phyloP scores from a whole-genome alignment of 2,113 vertebrate genomes.

The Octodon degus region DNA sequence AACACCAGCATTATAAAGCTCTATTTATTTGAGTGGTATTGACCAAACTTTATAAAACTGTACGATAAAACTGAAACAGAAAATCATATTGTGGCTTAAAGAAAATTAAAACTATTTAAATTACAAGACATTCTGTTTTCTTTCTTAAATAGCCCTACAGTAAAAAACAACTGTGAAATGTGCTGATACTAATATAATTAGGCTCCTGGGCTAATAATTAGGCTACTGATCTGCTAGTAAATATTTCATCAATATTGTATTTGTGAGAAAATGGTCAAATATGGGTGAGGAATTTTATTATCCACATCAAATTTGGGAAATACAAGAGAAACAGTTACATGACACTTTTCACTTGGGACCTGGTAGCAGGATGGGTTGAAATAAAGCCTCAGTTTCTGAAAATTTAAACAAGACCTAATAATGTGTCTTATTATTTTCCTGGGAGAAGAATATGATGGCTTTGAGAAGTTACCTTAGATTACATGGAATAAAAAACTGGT shows the following conservation, averaged over 20 bases:
- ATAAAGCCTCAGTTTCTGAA: slow-evolving; percentile 37
- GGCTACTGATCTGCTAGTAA: background rate
- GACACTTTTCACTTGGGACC: background rate
- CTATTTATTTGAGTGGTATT: slow-evolving; percentile 4
- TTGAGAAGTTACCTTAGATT: slow-evolving; percentile 18
- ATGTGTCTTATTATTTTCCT: slow-evolving; percentile 27
- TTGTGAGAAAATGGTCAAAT: slow-evolving; percentile 35
- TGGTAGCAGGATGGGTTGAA: background rate
- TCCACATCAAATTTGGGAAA: slow-evolving; percentile 1
- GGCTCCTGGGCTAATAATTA: background rate
- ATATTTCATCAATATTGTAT: background rate
- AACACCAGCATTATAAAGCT: slow-evolving; percentile 21
- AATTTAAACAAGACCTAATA: background rate
- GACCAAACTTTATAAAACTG: background rate
- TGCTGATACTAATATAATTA: background rate
- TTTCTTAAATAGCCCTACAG: slow-evolving; percentile 36
- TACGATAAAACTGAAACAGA: slow-evolving; percentile 24
- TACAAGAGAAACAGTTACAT: slow-evolving; percentile 15
- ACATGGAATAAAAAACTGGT: slow-evolving; percentile 26
- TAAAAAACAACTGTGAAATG: slow-evolving; percentile 59
- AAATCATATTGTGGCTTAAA: background rate
- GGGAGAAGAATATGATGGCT: slow-evolving; percentile 1
- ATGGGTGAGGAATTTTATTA: slow-evolving; percentile 30
- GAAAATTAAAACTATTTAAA: slow-evolving; percentile 52
- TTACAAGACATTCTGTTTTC: background rate